Base-by-base conservation (phyloP, 53 echinoderm and acorn worm species). In the Paracentrotus lividus region DNA sequence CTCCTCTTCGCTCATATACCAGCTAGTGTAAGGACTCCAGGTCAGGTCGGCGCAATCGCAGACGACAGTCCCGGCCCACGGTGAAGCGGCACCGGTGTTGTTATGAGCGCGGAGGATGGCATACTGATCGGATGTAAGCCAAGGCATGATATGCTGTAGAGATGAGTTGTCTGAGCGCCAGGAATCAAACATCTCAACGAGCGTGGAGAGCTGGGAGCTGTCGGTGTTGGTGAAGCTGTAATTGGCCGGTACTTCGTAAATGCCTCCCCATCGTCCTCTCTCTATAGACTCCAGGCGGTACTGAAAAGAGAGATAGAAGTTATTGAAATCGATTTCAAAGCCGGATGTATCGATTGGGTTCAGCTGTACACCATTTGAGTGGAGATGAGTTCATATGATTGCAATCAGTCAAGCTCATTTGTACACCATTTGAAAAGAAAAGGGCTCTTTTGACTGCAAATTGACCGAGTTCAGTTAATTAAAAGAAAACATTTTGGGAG, bases 101-200 rank as follows among this genome's bases (percentile, higher is more conserved):
- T 55, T 66, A 36, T 96, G 96, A 16, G 95, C 93, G 14, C 89
- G 93, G 51, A 97, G 92, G 18, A 95, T 88, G 31, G 76, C 77
- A 0, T 93, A 75, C 47, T 78, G 15, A 60, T 94, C 49, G 21
- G 84, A 69, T 20, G 94, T 93, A 16, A 96, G 90, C 94, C 95
- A 97, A 16, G 97, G 97, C 96, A 97, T 96, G 86, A 94, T 57
- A 67, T 97, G 96, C 42, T 96, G 90, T 0, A 96, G 86, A 4
- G 95, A 90, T 2, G 90, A 33, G 40, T 94, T 95, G 34, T 93
- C 92, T 12, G 55, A 20, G 3, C 43, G 53, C 97, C 97, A 97
- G 12, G 92, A 26, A 55, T 93, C 93, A 53, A 97, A 96, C 93
- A 92, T 96, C 53, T 95, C 88, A 27, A 97, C 85, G 12, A 97